Conservation (phyloP, 2,888 invertebrate genomes). For the Phyllotreta striolata region DNA sequence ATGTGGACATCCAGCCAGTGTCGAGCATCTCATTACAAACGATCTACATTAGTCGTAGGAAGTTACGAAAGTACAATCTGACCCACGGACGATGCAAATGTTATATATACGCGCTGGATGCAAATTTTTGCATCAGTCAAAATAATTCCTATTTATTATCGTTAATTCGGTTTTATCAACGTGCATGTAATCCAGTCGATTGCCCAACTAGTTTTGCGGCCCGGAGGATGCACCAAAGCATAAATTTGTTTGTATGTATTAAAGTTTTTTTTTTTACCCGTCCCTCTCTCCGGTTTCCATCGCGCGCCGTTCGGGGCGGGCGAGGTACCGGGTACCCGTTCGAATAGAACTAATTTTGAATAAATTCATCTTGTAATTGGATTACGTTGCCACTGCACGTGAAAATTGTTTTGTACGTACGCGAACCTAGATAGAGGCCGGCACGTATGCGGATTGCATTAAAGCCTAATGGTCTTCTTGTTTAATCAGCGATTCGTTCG, state of each 20-base stretch:
- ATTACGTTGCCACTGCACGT: constrained; percentile 25
- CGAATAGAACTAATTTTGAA: constrained; percentile 39
- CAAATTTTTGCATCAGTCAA: constrained; percentile 12
- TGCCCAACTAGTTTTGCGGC: constrained; percentile 32
- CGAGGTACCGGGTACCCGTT: constrained; percentile 22
- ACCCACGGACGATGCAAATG: constrained; percentile 15
- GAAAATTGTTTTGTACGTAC: constrained; percentile 25
- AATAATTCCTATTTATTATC: constrained; percentile 27
- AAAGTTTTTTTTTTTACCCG: constrained; percentile 17
- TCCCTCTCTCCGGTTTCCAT: constrained; percentile 18
- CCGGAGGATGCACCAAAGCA: constrained; percentile 31
- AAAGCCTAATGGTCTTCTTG: constrained; percentile 7
- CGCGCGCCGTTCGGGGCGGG: not conserved
- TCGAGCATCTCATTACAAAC: no score
- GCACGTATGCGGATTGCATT: constrained; percentile 3
- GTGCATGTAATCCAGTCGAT: constrained; percentile 37
- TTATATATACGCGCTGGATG: not conserved
- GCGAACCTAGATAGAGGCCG: constrained; percentile 11
- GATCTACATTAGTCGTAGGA: no score
- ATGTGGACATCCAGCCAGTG: not conserved
- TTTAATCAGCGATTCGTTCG: constrained; percentile 7
- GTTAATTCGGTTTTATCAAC: constrained; percentile 31
- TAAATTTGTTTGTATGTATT: constrained; percentile 37
- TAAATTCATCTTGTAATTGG: constrained; percentile 35
- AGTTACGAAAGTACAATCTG: not conserved